Percentiles rank a stretch among this genome's conserved stretches.
phyloP scores from a whole-genome alignment of 1,140 invertebrate species.

The Drosophila burlai region DNA sequence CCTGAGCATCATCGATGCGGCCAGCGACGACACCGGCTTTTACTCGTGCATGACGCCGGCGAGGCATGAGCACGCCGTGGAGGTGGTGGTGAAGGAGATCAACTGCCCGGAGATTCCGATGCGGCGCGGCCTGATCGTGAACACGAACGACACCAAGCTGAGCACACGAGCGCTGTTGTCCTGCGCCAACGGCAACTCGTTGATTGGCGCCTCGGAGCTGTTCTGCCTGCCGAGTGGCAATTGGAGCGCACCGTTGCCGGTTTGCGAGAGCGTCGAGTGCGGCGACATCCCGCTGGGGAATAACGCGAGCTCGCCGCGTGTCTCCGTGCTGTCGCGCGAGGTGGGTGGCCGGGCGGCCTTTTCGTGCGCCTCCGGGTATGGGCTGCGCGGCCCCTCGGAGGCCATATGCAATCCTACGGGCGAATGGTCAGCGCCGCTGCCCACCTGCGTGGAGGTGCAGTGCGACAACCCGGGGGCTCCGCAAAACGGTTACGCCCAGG shows the following conservation, averaged over 20 bases:
- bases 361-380: conserved; percentile 92
- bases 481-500: conserved; percentile 91
- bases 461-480: conserved; percentile 90
- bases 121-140: conserved; percentile 89
- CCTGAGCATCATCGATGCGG: conserved; percentile 91
- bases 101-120: conserved; percentile 90
- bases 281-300: conserved; percentile 88
- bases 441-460: conserved; percentile 92
- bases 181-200: conserved; percentile 92
- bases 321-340: conserved; percentile 90
- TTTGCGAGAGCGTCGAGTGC: conserved; percentile 93
- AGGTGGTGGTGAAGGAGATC: conserved; percentile 92
- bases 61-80: conserved; percentile 91
- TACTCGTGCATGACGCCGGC: conserved; percentile 94
- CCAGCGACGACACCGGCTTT: conserved; percentile 91
- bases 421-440: conserved; percentile 91
- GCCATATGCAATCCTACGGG: conserved; percentile 91
- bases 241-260: conserved; percentile 92
- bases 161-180: conserved; percentile 90
- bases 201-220: conserved; percentile 91
- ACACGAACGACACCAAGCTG: conserved; percentile 89
- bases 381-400: conserved; percentile 90
- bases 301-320: conserved; percentile 87
- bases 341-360: conserved; percentile 92
- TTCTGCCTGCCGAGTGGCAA: conserved; percentile 92